Evolutionary conservation across 2,797 vertebrate species (phyloP).

Genomic region (Sebastes dallii): DNA sequence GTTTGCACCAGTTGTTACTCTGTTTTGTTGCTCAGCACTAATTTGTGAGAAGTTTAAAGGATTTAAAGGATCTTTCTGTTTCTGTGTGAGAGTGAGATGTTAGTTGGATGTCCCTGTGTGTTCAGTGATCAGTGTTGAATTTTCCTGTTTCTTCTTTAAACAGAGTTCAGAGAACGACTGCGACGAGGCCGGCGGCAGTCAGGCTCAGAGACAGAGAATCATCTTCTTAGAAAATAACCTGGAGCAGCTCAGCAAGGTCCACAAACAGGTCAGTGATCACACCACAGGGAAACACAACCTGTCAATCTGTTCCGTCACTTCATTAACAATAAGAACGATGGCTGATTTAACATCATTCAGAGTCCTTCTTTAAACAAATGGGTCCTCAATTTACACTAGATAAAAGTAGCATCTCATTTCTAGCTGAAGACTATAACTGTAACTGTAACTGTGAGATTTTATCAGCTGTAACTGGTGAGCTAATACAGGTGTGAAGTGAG

Average conservation of each 20-base stretch:
- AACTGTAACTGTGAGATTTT: neutral
- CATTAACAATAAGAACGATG: neutral
- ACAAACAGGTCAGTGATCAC: conserved; percentile 74
- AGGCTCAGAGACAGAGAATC: conserved; percentile 96
- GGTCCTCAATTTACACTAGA: neutral
- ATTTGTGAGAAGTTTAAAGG: neutral
- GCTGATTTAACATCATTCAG: neutral
- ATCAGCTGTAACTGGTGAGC: too few relatives aligned
- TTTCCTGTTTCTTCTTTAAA: neutral
- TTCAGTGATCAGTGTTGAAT: neutral
- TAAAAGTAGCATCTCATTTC: neutral
- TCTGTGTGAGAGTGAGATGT: neutral
- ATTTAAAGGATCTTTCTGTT: neutral
- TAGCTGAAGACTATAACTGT: neutral
- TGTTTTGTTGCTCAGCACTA: neutral
- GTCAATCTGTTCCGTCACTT: neutral
- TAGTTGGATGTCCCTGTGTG: neutral
- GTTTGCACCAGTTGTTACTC: too few relatives aligned
- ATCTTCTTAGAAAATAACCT: conserved; percentile 97
- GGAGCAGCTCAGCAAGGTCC: conserved; percentile 97
- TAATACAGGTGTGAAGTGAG: neutral
- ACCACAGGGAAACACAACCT: neutral
- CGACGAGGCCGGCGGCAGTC: conserved; percentile 93
- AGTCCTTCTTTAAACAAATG: neutral
- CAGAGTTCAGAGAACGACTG: conserved; percentile 90